A percentile compares a stretch with the other conserved stretches of the same genome.
Conservation (phyloP, 2,888 invertebrate genomes). For the Dicyrtomina minuta region DNA sequence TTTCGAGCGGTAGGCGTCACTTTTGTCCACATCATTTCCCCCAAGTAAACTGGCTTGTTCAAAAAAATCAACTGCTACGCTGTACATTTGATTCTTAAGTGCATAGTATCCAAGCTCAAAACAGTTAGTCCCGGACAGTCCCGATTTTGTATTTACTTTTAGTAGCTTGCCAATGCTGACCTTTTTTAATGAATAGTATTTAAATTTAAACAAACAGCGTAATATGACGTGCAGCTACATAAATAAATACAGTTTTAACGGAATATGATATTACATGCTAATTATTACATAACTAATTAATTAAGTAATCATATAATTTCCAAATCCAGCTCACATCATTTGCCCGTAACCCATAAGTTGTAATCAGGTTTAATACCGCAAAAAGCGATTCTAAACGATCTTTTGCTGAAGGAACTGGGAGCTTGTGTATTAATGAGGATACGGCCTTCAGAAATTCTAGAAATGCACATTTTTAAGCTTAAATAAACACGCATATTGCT, state of each 20-base stretch:
- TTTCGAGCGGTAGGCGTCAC: too few species aligned
- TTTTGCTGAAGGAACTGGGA: neutral
- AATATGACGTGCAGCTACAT: too few species aligned
- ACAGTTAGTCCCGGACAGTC: neutral
- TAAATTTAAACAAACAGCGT: too few species aligned
- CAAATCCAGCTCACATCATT: neutral
- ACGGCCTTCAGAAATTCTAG: too few species aligned
- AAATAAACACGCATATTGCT: too few species aligned
- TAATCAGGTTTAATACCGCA: neutral
- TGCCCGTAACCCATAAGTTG: neutral
- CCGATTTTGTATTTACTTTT: neutral
- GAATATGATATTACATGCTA: too few species aligned
- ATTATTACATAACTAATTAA: too few species aligned
- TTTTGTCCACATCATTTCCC: too few species aligned
- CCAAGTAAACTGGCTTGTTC: too few species aligned
- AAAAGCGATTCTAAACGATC: neutral
- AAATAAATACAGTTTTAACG: too few species aligned
- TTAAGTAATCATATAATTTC: neutral
- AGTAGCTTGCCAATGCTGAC: neutral
- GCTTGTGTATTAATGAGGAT: neutral
- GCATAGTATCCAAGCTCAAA: neutral
- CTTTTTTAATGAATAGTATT: too few species aligned
- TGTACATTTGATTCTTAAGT: neutral
- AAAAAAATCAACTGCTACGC: neutral
- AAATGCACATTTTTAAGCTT: too few species aligned